Percentiles rank a stretch among this genome's conserved stretches.
phyloP scores from a whole-genome alignment of 2,113 vertebrate genomes.

The Sardina pilchardus region DNA sequence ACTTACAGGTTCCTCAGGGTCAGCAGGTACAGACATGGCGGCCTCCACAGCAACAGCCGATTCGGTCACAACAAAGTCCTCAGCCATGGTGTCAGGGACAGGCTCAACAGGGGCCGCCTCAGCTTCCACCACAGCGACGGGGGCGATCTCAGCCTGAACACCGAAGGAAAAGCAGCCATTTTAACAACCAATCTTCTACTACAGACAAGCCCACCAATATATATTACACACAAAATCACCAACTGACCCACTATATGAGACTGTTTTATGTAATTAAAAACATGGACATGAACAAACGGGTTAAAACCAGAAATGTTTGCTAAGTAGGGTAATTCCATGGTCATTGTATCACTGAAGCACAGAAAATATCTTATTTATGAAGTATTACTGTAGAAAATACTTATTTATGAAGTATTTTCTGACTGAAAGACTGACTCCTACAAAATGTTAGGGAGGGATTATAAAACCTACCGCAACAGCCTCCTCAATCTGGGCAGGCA shows the following conservation, averaged over 20 bases:
- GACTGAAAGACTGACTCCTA: too few relatives aligned
- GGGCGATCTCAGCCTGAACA: neutral
- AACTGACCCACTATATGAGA: too few relatives aligned
- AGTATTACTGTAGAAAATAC: too few relatives aligned
- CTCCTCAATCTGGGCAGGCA: slow-evolving; percentile 3
- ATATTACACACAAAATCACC: too few relatives aligned
- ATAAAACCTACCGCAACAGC: neutral
- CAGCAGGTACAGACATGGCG: slow-evolving; percentile 16
- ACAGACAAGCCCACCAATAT: neutral
- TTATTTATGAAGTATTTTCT: too few relatives aligned
- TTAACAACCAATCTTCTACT: neutral
- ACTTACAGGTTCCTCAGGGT: slow-evolving; percentile 29
- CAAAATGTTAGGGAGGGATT: neutral
- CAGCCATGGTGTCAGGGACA: slow-evolving; percentile 22
- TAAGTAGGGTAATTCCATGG: too few relatives aligned
- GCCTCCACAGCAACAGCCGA: slow-evolving; percentile 24
- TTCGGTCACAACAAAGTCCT: slow-evolving; percentile 27
- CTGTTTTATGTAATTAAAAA: too few relatives aligned
- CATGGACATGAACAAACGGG: too few relatives aligned
- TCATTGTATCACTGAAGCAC: too few relatives aligned
- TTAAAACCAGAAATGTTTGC: too few relatives aligned
- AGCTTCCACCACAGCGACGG: neutral
- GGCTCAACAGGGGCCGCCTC: neutral
- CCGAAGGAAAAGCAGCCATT: neutral
- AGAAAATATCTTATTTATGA: too few relatives aligned